These are phyloP conservation scores for Leptosomus discolor DNA, from an alignment of 2,113 vertebrate species.

Conservation along the genomic window DNA sequence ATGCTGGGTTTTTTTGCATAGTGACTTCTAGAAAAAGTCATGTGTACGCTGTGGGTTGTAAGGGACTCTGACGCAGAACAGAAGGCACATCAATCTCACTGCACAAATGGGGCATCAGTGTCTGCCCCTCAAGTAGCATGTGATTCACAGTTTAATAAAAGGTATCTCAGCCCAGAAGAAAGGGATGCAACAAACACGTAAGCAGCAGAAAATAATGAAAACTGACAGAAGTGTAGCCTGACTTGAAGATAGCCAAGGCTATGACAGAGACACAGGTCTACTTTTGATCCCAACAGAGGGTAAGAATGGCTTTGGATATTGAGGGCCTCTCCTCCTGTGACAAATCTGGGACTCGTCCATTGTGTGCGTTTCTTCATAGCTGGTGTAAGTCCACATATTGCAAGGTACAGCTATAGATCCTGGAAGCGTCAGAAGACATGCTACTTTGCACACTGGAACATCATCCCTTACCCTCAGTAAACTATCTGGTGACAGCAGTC, in stretches of 20 bases:
- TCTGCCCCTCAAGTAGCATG: not conserved
- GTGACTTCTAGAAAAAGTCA: not conserved
- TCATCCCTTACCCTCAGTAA: not conserved
- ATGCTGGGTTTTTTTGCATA: not conserved
- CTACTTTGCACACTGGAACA: not conserved
- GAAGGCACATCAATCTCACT: not conserved
- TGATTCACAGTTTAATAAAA: not conserved
- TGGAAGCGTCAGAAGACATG: not conserved
- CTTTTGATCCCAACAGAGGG: not conserved
- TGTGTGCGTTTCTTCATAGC: not conserved
- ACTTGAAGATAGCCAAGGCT: not conserved
- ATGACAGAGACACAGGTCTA: not conserved
- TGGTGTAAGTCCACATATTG: not conserved
- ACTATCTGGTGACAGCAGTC: not conserved
- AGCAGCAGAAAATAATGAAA: not conserved
- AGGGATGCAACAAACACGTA: not conserved
- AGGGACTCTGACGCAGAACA: not conserved
- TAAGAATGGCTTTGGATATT: not conserved
- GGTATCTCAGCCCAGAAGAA: not conserved
- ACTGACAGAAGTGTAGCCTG: accelerated
- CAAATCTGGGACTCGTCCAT: not conserved
- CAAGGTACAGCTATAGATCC: not conserved
- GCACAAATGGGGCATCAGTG: not conserved
- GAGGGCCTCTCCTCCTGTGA: not conserved
- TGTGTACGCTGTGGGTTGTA: not conserved